Conservation (phyloP, 2,797 vertebrate genomes). For the Thunnus albacares region DNA sequence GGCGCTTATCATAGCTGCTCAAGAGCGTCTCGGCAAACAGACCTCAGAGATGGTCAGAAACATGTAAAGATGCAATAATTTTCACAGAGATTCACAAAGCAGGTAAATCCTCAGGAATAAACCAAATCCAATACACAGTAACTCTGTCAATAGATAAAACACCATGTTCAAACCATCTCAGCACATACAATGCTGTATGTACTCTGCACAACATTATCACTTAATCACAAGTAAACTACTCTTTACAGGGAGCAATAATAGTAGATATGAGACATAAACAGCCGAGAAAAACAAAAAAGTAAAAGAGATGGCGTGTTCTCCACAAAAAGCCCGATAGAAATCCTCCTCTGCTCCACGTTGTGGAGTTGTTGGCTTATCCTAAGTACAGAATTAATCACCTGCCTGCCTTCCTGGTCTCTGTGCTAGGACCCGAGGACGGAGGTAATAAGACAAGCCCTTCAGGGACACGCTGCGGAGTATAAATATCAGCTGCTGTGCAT, state of each 20-base stretch:
- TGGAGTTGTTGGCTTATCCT: slow-evolving; percentile 93
- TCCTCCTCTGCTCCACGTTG: slow-evolving; percentile 90
- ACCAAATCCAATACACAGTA: slow-evolving; percentile 61
- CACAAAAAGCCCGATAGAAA: slow-evolving; percentile 70
- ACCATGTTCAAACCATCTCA: slow-evolving; percentile 54
- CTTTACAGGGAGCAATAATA: slow-evolving; percentile 59
- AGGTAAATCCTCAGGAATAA: slow-evolving; percentile 91
- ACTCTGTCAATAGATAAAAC: slow-evolving; percentile 76
- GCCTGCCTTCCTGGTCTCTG: slow-evolving; percentile 94
- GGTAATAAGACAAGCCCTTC: slow-evolving; percentile 99
- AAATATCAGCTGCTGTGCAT: slow-evolving; percentile 99
- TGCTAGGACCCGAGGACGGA: slow-evolving; percentile 95
- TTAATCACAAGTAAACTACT: slow-evolving; percentile 57
- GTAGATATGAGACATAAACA: slow-evolving; percentile 58
- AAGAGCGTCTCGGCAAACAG: slow-evolving; percentile 89
- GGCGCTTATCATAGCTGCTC: slow-evolving; percentile 91
- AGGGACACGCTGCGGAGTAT: slow-evolving; percentile 93
- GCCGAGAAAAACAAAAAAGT: slow-evolving; percentile 42
- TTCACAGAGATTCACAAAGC: slow-evolving; percentile 89
- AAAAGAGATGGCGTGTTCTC: slow-evolving; percentile 56
- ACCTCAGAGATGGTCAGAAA: slow-evolving; percentile 90
- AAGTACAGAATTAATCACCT: slow-evolving; percentile 99
- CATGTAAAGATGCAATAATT: slow-evolving; percentile 90
- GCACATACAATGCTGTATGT: not conserved
- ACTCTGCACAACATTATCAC: slow-evolving; percentile 31